A percentile compares a stretch with the other conserved stretches of the same genome.
Evolutionary conservation across 2,113 vertebrate species (phyloP).

Genomic region (Genyomyrus donnyi): DNA sequence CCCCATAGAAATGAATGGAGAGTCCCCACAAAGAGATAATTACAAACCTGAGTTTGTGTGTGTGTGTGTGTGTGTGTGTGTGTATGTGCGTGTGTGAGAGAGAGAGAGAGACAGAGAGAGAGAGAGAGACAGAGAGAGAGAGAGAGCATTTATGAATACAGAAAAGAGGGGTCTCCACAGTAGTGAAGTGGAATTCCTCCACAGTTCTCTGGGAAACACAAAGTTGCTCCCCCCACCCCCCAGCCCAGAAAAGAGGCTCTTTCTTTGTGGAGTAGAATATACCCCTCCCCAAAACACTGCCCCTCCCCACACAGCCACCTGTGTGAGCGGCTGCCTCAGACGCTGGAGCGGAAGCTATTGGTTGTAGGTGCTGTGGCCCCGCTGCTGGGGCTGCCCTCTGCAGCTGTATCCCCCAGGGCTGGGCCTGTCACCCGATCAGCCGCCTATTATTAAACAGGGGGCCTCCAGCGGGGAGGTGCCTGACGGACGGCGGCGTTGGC

Average conservation of each 20-base stretch:
- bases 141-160: constrained; percentile 5
- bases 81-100: neutral
- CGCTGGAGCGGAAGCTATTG: neutral
- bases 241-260: neutral
- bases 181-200: neutral
- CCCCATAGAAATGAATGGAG: too few species aligned
- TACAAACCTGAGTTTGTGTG: neutral
- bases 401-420: constrained; percentile 21
- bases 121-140: neutral
- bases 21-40: too few species aligned
- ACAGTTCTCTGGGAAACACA: neutral
- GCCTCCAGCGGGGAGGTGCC: constrained; percentile 23
- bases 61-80: neutral
- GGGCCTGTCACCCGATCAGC: constrained; percentile 39
- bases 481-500: neutral
- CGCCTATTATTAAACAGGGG: constrained; percentile 28
- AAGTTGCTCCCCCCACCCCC: neutral
- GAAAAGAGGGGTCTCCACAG: constrained; percentile 1
- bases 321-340: neutral
- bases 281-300: neutral
- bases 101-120: neutral
- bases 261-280: neutral
- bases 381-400: neutral
- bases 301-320: neutral
- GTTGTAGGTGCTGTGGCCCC: constrained; percentile 15